Base-by-base conservation (phyloP, 2,113 vertebrate genomes). In the Uropsilus gracilis region DNA sequence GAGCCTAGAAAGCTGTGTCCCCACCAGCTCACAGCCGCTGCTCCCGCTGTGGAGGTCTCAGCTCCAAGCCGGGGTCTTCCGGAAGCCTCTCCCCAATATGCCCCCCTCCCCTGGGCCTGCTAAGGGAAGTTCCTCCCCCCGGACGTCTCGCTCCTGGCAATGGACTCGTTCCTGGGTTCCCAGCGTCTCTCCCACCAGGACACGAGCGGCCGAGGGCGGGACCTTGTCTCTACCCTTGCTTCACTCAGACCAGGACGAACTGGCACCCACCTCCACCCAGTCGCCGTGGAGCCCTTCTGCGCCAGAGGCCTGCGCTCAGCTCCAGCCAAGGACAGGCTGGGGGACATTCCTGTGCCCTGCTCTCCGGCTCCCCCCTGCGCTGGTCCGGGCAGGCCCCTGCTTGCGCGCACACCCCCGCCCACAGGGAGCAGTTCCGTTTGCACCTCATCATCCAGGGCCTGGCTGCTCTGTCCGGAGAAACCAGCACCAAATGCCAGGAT, bases 261-360 rank as follows among this genome's bases (percentile, higher is more conserved):
- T 55, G 57, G 72, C 10, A 10, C 1, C 10, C n/a, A 24, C 2
- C 24, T 39, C 72, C 34, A 12, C 5, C 3, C 4, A 30, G 16
- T 11, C 4, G 5, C 24, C 13, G n/a, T 0, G 44, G 63, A 59
- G 20, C 13, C 3, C 22, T 22, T 11, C 61, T 22, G 59, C 2
- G 2, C 0, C 9, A 53, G 42, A 81, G 69, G 12, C n/a, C 42
- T 9, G 6, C 5, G 46, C 28, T 37, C 0, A 8, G 13, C 17
- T 17, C 8, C 2, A 28, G n/a, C 39, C 12, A 24, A 77, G 92
- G 39, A 55, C n/a, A n/a, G 78, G 39, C 44, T 32, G 0, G 2
- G 13, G n/a, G 63, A 30, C 13, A 12, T 3, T 39, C 61, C 18
- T 14, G 1, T 1, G 37, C 10, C 37, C 10, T 2, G 7, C 46